Percentiles rank a stretch among this genome's conserved stretches.
Conservation (phyloP, 1,140 invertebrate genomes). For the Microplitis demolitor region DNA sequence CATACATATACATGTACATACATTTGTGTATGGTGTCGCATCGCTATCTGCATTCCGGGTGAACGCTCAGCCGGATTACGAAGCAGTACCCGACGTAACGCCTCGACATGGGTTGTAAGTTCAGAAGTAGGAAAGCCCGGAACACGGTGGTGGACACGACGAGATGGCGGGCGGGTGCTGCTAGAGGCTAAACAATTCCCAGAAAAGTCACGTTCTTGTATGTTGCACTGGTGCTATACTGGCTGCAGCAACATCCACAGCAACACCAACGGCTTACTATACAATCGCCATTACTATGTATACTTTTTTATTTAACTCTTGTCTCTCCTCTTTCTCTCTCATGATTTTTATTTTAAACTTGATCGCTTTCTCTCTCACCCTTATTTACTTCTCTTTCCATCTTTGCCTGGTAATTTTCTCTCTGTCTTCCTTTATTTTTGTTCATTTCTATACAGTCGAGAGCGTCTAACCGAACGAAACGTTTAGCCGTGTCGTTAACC, state of each 20-base stretch:
- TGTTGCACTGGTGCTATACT: background rate
- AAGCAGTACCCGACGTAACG: background rate
- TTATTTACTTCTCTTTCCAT: background rate
- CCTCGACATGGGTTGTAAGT: slow-evolving; percentile 5
- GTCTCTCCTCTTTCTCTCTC: background rate
- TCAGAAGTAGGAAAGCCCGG: slow-evolving; percentile 7
- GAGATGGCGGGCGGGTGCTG: background rate
- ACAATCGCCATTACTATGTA: background rate
- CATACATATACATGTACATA: background rate
- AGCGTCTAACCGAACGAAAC: background rate
- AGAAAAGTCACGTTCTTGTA: slow-evolving; percentile 14
- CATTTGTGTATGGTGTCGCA: background rate
- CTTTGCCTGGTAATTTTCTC: background rate
- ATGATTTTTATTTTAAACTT: background rate
- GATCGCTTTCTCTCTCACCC: background rate
- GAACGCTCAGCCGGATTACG: slow-evolving; percentile 14
- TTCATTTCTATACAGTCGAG: background rate
- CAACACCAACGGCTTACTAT: too few relatives aligned
- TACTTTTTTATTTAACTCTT: background rate
- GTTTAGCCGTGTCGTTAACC: slow-evolving; percentile 23
- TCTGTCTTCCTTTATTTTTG: background rate
- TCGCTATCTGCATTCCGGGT: slow-evolving; percentile 16
- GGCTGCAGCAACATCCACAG: background rate
- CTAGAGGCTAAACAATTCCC: slow-evolving; percentile 2
- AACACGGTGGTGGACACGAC: background rate